Percentiles rank a stretch among this genome's conserved stretches.
phyloP scores from a whole-genome alignment of 2,113 vertebrate species.

The Pelecanoides urinatrix region DNA sequence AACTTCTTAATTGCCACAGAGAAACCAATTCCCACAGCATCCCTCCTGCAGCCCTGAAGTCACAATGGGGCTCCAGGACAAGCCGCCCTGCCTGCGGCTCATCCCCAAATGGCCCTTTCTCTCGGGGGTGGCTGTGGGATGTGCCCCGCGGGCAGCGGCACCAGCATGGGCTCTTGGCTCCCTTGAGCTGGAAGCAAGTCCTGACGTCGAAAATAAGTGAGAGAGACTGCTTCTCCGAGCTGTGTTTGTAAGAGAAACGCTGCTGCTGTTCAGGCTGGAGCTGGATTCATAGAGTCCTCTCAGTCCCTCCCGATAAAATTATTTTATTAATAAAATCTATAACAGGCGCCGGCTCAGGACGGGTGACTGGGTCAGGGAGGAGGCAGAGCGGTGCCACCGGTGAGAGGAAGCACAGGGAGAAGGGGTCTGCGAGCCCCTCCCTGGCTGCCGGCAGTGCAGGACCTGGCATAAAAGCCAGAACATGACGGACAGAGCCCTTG shows the following conservation, averaged over 20 bases:
- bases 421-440: not conserved
- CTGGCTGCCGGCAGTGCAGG: not conserved
- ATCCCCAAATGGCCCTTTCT: rapidly evolving
- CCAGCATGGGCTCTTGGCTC: rapidly evolving
- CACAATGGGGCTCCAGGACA: not conserved
- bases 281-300: not conserved
- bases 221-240: not conserved
- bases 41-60: not conserved
- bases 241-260: not conserved
- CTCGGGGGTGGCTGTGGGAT: not conserved
- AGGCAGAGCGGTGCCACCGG: not conserved
- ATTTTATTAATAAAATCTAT: not conserved
- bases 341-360: rapidly evolving
- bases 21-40: not conserved
- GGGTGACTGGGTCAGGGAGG: rapidly evolving
- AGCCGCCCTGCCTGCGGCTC: not conserved
- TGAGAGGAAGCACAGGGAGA: not conserved
- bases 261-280: rapidly evolving
- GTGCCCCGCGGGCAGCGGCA: not conserved
- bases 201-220: rapidly evolving
- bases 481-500: rapidly evolving
- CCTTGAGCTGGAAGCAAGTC: not conserved
- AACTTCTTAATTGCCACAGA: not conserved
- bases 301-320: not conserved
- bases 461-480: not conserved